Conservation (phyloP, 2,888 invertebrate species). For the Pachydiplax longipennis region DNA sequence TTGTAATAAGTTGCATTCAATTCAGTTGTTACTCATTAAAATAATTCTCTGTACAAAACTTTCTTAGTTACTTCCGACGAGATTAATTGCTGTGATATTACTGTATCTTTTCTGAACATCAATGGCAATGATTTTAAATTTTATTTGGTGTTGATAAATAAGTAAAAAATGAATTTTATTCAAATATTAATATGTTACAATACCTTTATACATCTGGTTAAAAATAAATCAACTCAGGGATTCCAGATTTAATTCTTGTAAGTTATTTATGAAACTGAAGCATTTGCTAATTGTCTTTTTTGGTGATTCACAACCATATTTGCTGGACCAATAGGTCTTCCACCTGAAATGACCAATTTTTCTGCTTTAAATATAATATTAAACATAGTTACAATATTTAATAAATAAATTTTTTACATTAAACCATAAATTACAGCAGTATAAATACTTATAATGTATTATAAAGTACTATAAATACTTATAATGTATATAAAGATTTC, state of each 20-base stretch:
- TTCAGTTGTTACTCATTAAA: too few species aligned
- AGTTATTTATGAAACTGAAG: neutral
- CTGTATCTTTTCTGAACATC: neutral
- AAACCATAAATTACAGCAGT: too few species aligned
- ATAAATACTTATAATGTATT: too few species aligned
- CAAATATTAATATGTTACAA: neutral
- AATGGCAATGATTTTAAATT: neutral
- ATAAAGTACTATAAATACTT: too few species aligned
- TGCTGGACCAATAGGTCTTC: slow-evolving; percentile 72
- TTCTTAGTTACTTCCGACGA: neutral
- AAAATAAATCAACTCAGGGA: neutral
- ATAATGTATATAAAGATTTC: too few species aligned
- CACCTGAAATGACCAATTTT: slow-evolving; percentile 61
- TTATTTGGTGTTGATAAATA: too few species aligned
- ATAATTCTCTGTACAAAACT: neutral
- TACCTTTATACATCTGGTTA: neutral
- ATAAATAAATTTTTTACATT: too few species aligned
- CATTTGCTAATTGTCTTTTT: slow-evolving; percentile 70
- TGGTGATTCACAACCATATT: slow-evolving; percentile 74
- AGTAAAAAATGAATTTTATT: too few species aligned
- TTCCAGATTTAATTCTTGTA: neutral
- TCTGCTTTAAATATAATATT: neutral
- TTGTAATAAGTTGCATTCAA: too few species aligned
- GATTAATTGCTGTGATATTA: neutral
- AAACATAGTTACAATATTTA: neutral